These are phyloP conservation scores for Synergus japonicus DNA, from an alignment of 2,888 invertebrate species.

Conservation along the genomic window DNA sequence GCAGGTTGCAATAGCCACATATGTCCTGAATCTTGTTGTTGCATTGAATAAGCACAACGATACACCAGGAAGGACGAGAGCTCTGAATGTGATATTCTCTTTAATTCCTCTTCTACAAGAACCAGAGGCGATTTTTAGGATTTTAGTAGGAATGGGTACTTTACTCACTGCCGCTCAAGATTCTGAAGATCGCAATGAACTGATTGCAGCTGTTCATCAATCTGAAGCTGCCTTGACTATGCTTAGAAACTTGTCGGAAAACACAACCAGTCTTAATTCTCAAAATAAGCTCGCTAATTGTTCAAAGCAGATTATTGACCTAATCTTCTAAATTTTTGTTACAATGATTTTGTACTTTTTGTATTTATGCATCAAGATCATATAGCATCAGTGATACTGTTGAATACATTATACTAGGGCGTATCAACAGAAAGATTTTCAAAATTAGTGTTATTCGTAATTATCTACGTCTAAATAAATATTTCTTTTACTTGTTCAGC, in stretches of 20 bases:
- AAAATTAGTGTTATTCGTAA: not conserved
- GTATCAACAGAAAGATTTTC: not conserved
- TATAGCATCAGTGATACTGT: slow-evolving; percentile 24
- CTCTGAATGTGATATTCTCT: slow-evolving; percentile 80
- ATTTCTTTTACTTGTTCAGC: not conserved
- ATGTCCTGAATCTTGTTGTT: slow-evolving; percentile 86
- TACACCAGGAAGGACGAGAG: slow-evolving; percentile 77
- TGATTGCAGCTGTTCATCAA: slow-evolving; percentile 65
- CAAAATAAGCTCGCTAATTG: slow-evolving; percentile 68
- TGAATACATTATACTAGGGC: not conserved
- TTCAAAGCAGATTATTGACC: slow-evolving; percentile 71
- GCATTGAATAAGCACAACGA: slow-evolving; percentile 81
- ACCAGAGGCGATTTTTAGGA: slow-evolving; percentile 87
- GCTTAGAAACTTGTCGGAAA: slow-evolving; percentile 66
- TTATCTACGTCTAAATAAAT: not conserved
- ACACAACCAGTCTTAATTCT: slow-evolving; percentile 50
- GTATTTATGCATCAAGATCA: not conserved
- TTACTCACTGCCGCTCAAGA: slow-evolving; percentile 79
- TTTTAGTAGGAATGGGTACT: slow-evolving; percentile 88
- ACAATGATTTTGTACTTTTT: slow-evolving; percentile 29
- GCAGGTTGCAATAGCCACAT: slow-evolving; percentile 87
- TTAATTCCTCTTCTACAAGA: slow-evolving; percentile 81
- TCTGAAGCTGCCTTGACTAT: slow-evolving; percentile 64
- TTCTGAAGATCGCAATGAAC: slow-evolving; percentile 61
- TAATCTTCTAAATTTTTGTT: slow-evolving; percentile 63